phyloP scores from a whole-genome alignment of 1,140 invertebrate genomes.

The Galleria mellonella region DNA sequence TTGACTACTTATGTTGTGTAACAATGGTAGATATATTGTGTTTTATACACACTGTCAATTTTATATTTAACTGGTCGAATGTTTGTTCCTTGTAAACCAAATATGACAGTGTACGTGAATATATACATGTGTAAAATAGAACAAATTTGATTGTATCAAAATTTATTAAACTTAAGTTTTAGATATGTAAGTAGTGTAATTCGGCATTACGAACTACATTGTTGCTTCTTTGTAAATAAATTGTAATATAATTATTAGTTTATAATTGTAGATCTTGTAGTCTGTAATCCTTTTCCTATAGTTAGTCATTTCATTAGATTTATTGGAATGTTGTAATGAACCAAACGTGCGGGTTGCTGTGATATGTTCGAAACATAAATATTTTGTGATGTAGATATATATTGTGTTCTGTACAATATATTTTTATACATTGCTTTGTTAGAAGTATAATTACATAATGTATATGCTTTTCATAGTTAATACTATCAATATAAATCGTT shows the following conservation, averaged over 20 bases:
- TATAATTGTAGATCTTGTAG: no score
- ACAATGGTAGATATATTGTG: no score
- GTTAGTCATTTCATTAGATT: background rate
- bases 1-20: no score
- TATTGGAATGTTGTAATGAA: conserved; percentile 13
- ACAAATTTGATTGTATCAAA: conserved; percentile 14
- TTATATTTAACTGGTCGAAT: no score
- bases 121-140: conserved; percentile 13
- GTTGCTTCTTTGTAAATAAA: background rate
- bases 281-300: background rate
- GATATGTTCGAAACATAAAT: conserved; percentile 28
- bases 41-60: no score
- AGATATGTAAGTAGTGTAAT: background rate
- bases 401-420: conserved; percentile 15
- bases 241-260: background rate
- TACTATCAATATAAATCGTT: no score
- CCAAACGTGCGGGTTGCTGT: conserved; percentile 26
- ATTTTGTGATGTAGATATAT: conserved; percentile 22
- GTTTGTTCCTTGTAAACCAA: conserved; percentile 43
- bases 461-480: no score
- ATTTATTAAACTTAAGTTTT: background rate
- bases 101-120: conserved; percentile 21
- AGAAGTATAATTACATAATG: no score
- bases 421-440: background rate
- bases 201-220: background rate